Conservation (phyloP, 23 tunicate species). For the Halocynthia roretzi region DNA sequence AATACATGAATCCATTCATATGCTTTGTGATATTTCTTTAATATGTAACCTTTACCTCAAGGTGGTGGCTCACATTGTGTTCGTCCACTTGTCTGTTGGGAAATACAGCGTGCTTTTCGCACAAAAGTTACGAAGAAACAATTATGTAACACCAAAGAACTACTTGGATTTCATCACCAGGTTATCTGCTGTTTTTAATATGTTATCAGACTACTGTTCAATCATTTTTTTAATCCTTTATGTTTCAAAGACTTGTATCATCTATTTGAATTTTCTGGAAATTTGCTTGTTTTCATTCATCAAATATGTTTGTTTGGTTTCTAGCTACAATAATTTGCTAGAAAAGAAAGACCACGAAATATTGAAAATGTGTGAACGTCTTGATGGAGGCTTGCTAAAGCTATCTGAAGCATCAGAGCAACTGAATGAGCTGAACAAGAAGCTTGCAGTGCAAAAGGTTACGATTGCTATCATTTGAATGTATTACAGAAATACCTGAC, state of each 20-base stretch:
- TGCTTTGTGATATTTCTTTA: too few relatives aligned
- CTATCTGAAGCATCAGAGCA: constrained; percentile 95
- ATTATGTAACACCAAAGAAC: constrained; percentile 98
- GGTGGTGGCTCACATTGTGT: constrained; percentile 95
- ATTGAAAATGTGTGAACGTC: constrained; percentile 91
- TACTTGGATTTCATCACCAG: constrained; percentile 95
- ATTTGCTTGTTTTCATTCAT: not conserved
- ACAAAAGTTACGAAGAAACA: constrained; percentile 91
- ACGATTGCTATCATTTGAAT: not conserved
- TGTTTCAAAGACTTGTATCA: not conserved
- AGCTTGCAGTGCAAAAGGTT: constrained; percentile 98
- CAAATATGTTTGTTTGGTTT: not conserved
- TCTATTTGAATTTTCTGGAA: not conserved
- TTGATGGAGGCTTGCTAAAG: constrained; percentile 96
- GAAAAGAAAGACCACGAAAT: constrained; percentile 94
- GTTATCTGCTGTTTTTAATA: constrained; percentile 14
- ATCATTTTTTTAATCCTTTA: not conserved
- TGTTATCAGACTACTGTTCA: not conserved
- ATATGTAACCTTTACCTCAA: constrained; percentile 2
- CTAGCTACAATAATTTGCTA: constrained; percentile 75
- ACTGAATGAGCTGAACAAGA: constrained; percentile 91
- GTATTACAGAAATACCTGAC: too few relatives aligned
- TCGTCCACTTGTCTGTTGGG: constrained; percentile 91
- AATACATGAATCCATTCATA: too few relatives aligned
- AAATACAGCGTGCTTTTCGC: constrained; percentile 68